Base-by-base conservation (phyloP, 1,140 invertebrate species). In the Galleria mellonella region DNA sequence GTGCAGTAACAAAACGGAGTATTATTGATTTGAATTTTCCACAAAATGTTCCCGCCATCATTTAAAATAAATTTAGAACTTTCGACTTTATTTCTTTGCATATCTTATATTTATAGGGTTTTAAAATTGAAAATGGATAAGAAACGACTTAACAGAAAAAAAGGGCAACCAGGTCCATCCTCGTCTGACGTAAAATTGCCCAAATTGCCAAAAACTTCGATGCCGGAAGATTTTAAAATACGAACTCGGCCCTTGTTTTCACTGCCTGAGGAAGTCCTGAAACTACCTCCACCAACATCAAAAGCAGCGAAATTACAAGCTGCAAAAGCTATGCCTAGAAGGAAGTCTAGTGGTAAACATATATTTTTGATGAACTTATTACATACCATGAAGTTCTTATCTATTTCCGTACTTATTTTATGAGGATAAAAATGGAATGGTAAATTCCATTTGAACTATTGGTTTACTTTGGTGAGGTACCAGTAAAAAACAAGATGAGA, bases 191-290 rank as follows among this genome's bases (percentile, higher is more conserved):
- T 69, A 9, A 71, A 68, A 42, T 36, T 81, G 9, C 77, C 75
- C 0, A 88, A 87, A 72, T 63, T 88, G 43, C 84, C 87, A 32
- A 83, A 74, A 61, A 68, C 86, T 28, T 63, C 75, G 44, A 68
- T 88, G 59, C 87, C 88, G 4, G 81, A 85, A 9, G 87, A 88
- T 63, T 88, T 87, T 53, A 85, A 87, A 67, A 79, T 87, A 28
- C 62, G 77, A 46, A 84, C 84, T 27, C 74, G 82, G 33, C 85
- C 87, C 3, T 51, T 89, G 41, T 89, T 87, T 72, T 85, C 83
- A 7, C 50, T 89, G 32, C 88, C 88, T 1, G 82, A 87, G 52
- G 87, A 89, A 66, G 64, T 89, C 35, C 52, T 88, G 9, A 84
- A 83, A 59, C 47, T 75, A 38, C 78, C 73, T 27, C 62, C 67